Base-by-base conservation (phyloP, 1,140 invertebrate species). In the Hermetia illucens region DNA sequence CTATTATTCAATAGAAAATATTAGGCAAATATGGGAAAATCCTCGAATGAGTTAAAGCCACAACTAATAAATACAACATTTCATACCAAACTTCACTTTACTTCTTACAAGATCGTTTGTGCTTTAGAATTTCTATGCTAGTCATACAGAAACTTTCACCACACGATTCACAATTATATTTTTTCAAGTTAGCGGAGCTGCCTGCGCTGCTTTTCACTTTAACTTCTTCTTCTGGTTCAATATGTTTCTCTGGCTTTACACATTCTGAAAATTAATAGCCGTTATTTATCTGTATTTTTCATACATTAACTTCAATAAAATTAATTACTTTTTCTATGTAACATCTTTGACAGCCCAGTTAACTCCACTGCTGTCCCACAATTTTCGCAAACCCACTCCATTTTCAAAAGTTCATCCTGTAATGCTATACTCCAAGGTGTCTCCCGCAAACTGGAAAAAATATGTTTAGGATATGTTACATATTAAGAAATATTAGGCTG, bases 151-250 rank as follows among this genome's bases (percentile, higher is more conserved):
- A 61, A n/a, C 64, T 66, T 52, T 75, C 59, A 17, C 72, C 60
- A 65, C 89, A 93, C 33, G 61, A 63, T 5, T 69, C 49, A 64
- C 89, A 93, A 43, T 72, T 64, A 58, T 77, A 90, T 27, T 66
- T 52, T 61, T 75, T 74, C 9, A 71, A 65, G 51, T 83, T 79
- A 15, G 75, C 66, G 50, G 73, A 36, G 29, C 25, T 36, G 43
- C 42, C 40, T 53, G 45, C 5, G 49, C 44, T 41, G 52, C 58
- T 22, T 50, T 47, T 36, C 43, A 47, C 36, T 54, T 45, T 41
- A 51, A 46, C 41, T 55, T 45, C 22, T 55, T 56, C 53, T 61
- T 39, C 12, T 46, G 41, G 18, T 29, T 36, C 10, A 15, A n/a
- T n/a, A n/a, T n/a, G n/a, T 41, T 21, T n/a, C 9, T 8, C 2